These are phyloP conservation scores for Dimorphilus gyrociliatus DNA, from an alignment of 2,888 invertebrate species.

Conservation along the genomic window DNA sequence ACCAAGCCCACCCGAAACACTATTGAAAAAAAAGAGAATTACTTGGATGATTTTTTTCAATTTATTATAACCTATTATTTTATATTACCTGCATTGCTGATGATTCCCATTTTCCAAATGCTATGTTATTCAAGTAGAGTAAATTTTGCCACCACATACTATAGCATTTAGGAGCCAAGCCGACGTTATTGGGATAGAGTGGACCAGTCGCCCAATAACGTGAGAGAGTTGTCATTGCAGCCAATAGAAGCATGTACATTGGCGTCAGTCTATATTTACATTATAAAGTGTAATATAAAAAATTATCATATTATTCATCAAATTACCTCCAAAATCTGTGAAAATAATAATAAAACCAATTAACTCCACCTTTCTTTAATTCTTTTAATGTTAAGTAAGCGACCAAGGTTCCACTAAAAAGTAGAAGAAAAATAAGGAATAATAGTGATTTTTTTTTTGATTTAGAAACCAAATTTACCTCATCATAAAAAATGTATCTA, in stretches of 20 bases:
- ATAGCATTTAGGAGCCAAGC: constrained; percentile 8
- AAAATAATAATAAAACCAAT: constrained; percentile 8
- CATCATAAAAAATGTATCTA: constrained; percentile 34
- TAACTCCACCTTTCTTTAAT: constrained; percentile 8
- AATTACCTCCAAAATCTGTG: constrained; percentile 13
- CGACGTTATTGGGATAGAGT: constrained; percentile 10
- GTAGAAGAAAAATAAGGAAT: not conserved
- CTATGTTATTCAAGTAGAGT: constrained; percentile 20
- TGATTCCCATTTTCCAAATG: not conserved
- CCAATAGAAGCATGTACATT: constrained; percentile 18
- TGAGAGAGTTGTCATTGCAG: constrained; percentile 16
- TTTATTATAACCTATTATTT: no score
- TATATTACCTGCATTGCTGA: not conserved
- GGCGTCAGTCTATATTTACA: constrained; percentile 19
- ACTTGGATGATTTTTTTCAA: no score
- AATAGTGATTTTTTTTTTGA: no score
- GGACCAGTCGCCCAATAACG: constrained; percentile 17
- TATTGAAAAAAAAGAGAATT: no score
- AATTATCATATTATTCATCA: not conserved
- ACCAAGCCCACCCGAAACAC: constrained; percentile 5
- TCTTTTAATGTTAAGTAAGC: constrained; percentile 13
- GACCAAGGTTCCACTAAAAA: constrained; percentile 15
- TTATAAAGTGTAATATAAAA: constrained; percentile 4
- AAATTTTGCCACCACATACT: constrained; percentile 19
- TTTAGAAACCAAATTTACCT: constrained; percentile 21